A percentile compares a stretch with the other conserved stretches of the same genome.
These are phyloP conservation scores for Patella caerulea DNA, from an alignment of 2,888 invertebrate species.

Conservation along the genomic window DNA sequence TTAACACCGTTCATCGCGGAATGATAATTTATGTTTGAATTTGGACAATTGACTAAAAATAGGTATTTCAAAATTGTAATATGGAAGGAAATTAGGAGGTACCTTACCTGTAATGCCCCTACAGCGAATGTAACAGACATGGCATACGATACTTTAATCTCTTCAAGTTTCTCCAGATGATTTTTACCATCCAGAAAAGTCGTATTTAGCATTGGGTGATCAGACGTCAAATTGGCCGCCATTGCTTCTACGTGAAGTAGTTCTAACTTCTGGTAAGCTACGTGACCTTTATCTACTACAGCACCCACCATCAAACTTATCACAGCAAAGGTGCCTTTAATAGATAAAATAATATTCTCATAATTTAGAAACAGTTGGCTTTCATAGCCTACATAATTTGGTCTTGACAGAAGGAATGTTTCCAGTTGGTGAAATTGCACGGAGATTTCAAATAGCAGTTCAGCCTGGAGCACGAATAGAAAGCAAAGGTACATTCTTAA, in stretches of 20 bases:
- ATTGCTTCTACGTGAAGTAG: conserved; percentile 19
- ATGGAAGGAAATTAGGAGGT: too few relatives aligned
- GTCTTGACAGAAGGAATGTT: too few relatives aligned
- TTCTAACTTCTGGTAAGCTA: conserved; percentile 34
- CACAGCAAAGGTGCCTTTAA: conserved; percentile 78
- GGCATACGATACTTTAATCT: conserved; percentile 74
- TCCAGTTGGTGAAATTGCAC: too few relatives aligned
- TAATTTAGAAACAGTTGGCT: background rate
- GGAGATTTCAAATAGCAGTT: too few relatives aligned
- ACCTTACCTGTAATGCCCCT: conserved; percentile 61
- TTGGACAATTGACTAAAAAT: too few relatives aligned
- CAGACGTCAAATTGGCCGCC: conserved; percentile 21
- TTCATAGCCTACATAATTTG: background rate
- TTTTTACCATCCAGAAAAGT: background rate
- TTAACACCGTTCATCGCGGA: too few relatives aligned
- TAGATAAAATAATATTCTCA: background rate
- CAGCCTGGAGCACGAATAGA: too few relatives aligned
- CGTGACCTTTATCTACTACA: conserved; percentile 74
- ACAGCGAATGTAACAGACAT: conserved; percentile 83
- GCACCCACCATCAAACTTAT: conserved; percentile 91
- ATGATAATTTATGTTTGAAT: too few relatives aligned
- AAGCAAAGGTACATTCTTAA: too few relatives aligned
- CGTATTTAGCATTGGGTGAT: conserved; percentile 3
- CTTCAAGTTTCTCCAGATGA: conserved; percentile 31
- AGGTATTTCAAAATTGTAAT: too few relatives aligned